phyloP scores from a whole-genome alignment of 1,140 invertebrate species.

The Babylonia areolata region DNA sequence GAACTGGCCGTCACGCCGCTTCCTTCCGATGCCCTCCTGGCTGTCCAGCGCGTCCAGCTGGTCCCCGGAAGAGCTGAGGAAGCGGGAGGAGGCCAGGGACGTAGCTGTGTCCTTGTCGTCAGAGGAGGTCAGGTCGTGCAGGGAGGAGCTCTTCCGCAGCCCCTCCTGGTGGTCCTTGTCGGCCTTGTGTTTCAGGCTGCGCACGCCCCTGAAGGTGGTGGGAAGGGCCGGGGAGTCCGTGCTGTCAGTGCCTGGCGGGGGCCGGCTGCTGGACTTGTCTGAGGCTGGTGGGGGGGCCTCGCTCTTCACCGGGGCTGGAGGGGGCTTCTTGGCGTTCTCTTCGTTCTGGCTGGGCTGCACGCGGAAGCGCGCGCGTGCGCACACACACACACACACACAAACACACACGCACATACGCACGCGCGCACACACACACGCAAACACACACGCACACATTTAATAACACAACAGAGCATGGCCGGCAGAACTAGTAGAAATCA shows the following conservation, averaged over 20 bases:
- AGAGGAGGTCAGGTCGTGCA: constrained; percentile 68
- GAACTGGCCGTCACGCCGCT: not conserved
- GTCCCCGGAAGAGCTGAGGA: constrained; percentile 68
- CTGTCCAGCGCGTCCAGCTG: constrained; percentile 53
- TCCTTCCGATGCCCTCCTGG: not conserved
- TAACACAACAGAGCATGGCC: no score
- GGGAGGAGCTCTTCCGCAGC: constrained; percentile 70
- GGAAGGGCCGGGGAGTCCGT: constrained; percentile 27
- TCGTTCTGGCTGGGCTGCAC: not conserved
- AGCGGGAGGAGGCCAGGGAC: constrained; percentile 56
- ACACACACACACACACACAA: no score
- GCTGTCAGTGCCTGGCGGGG: not conserved
- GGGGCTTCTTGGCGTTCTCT: not conserved
- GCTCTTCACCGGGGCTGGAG: not conserved
- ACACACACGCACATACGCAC: no score
- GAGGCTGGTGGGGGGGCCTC: not conserved
- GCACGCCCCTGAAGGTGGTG: constrained; percentile 68
- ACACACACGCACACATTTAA: no score
- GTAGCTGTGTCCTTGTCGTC: constrained; percentile 53
- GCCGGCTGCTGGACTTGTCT: not conserved
- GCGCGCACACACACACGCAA: no score
- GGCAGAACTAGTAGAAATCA: no score
- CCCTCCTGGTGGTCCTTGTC: constrained; percentile 69
- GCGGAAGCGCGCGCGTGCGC: no score
- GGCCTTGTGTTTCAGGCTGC: constrained; percentile 71